These are phyloP conservation scores for Periophthalmus modestus DNA, from an alignment of 2,113 vertebrate species.

Conservation along the genomic window DNA sequence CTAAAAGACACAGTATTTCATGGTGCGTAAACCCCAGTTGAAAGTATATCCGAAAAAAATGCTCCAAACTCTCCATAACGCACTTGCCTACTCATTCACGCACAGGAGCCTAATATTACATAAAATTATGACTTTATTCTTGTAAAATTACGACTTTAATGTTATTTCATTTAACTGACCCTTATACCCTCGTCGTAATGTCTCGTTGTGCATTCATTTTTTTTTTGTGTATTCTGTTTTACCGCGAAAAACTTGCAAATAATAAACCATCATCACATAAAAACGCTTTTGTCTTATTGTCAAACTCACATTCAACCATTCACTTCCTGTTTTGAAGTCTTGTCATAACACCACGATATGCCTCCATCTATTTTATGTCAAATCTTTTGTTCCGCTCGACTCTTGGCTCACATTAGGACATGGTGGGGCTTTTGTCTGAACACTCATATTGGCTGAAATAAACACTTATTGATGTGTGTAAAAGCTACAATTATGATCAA, in stretches of 20 bases:
- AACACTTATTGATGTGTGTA: conserved; percentile 7
- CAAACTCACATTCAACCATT: background rate
- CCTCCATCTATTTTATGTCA: background rate
- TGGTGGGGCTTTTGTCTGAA: conserved; percentile 11
- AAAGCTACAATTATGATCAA: conserved; percentile 7
- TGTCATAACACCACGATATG: background rate
- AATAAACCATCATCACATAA: conserved; percentile 5
- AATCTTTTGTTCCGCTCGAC: conserved; percentile 16
- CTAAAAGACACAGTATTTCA: too few relatives aligned
- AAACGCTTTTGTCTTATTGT: conserved; percentile 1
- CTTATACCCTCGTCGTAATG: too few relatives aligned
- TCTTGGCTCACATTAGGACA: background rate
- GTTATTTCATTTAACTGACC: too few relatives aligned
- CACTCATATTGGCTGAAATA: conserved; percentile 25
- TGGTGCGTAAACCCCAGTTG: too few relatives aligned
- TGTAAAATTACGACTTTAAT: too few relatives aligned
- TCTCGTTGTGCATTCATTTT: too few relatives aligned
- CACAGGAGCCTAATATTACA: too few relatives aligned
- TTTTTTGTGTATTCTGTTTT: background rate
- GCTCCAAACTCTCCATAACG: too few relatives aligned
- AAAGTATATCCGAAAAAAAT: too few relatives aligned
- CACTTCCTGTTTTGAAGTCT: background rate
- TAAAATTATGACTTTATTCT: too few relatives aligned
- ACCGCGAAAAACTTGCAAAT: conserved; percentile 1
- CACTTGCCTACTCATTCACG: too few relatives aligned